Evolutionary conservation across 2,888 invertebrate species (phyloP), one percentile per base, ranked within the genome.

Genomic region (Cremastobaeus sp.): DNA sequence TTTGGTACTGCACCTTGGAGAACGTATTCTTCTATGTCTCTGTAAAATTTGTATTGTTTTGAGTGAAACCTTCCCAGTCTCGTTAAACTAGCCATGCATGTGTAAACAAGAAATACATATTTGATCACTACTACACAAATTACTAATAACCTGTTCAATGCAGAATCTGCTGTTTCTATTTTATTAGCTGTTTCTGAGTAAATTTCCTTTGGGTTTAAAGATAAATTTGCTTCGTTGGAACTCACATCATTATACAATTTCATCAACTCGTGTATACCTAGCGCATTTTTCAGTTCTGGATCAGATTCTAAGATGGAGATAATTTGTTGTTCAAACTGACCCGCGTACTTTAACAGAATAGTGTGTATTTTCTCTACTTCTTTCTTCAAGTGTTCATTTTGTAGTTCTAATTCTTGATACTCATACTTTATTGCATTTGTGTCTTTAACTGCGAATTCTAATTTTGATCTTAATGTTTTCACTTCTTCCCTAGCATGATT

Each of bases 401-500:
- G 94, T 55, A 92, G 88, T 85, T 94, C 93, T 11, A 95, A 86
- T 77, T 95, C 95, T 79, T 92, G 92, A 83, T 93, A 94, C 81
- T 96, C 95, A 0, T 94, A 90, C 89, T 94, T 95, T 55, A 92
- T 89, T 0, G 90, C 89, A 66, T 91, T 91, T 0, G 93, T 89
- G 83, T 96, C 96, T 88, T 96, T 96, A 71, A 92, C 88, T 0
- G 94, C 90, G 5, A 90, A 88, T 83, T 97, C 97, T 28, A 96
- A 89, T 89, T 95, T 96, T 30, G 91, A 91, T 80, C 95, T 91
- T 2, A 96, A 86, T 78, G 93, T 92, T 86, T 96, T 95, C 1
- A 94, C 92, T 88, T 98, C 97, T 81, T 98, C 97, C 32, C 97
- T 89, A 0, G 97, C 94, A 84, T 95, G 95, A 86, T 98, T 98